Percentiles rank a stretch among this genome's conserved stretches.
Conservation (phyloP, 2,888 invertebrate genomes). For the Adelognathus sp. region DNA sequence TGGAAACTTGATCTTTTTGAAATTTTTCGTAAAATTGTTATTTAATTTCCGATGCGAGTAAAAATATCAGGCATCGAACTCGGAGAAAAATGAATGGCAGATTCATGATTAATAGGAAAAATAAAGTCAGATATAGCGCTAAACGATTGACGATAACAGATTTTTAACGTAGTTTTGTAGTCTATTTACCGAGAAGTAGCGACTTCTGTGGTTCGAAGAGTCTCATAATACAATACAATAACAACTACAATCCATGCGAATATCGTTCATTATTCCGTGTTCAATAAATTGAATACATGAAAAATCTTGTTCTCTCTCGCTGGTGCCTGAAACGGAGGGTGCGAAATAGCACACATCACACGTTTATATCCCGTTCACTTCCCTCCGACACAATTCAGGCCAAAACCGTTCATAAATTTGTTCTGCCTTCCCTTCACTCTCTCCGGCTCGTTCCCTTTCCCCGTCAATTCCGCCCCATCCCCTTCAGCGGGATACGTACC, state of each 20-base stretch:
- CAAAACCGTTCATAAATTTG: conserved; percentile 51
- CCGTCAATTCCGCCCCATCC: neutral
- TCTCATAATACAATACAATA: too few species aligned
- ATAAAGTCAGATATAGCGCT: too few species aligned
- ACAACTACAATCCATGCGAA: neutral
- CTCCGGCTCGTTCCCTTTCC: neutral
- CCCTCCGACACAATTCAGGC: conserved; percentile 7
- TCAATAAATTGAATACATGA: conserved; percentile 1
- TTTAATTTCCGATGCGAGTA: too few species aligned
- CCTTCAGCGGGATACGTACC: conserved; percentile 14
- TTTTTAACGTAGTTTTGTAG: too few species aligned
- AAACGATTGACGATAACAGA: too few species aligned
- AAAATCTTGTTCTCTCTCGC: neutral
- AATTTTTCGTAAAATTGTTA: too few species aligned
- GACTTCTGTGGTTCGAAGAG: too few species aligned
- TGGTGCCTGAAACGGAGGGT: neutral
- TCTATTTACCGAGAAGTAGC: too few species aligned
- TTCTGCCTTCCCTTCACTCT: conserved; percentile 17
- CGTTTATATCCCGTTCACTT: neutral
- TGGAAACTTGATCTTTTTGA: too few species aligned
- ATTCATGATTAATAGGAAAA: too few species aligned
- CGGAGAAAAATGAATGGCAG: too few species aligned
- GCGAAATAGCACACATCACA: neutral
- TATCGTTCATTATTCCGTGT: neutral
- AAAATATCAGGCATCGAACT: too few species aligned